Evolutionary conservation across 2,113 vertebrate genomes (phyloP), one percentile per base, ranked within the genome.

Genomic region (Cyprinodon variegatus): DNA sequence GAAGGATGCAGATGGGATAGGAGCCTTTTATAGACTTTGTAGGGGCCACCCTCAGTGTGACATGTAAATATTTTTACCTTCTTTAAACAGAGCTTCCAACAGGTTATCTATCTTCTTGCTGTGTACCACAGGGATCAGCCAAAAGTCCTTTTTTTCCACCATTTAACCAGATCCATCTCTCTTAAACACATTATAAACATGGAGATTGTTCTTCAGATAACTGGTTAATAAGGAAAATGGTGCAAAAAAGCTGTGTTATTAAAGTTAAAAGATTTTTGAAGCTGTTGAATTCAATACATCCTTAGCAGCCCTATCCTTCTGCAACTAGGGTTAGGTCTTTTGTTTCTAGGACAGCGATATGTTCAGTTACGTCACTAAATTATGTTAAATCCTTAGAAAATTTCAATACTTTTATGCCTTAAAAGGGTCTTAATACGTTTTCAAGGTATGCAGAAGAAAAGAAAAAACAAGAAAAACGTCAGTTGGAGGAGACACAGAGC

Each of bases 381-480:
- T n/a, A 41, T n/a, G 11, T 6, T 9, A 43, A 83, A 63, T 45
- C 14, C 65, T 45, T 38, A 61, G 61, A 80, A 88, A 88, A 86
- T 81, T 74, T 57, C 70, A 80, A 72, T 70, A 50, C 72, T 78
- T 89, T 75, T 46, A 66, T 71, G 77, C 85, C 72, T 85, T 48
- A 81, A 79, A 83, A 50, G 2, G 17, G 74, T 77, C 84, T 86
- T 84, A 88, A 91, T 91, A 82, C 84, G 83, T 64, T 76, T 22
- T 45, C 11, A n/a, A 59, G 68, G 79, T 75, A 85, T 83, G 74
- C 65, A 45, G 77, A 84, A 69, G 68, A 79, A 75, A 76, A 62
- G 74, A 78, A 75, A 76, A 74, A 90, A 88, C 78, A 88, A 82
- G 72, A 88, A 79, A 91, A 89, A 84, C 84, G 85, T 90, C 82